A percentile compares a stretch with the other conserved stretches of the same genome.
Conservation (phyloP, 1,140 invertebrate species). For the Aculops lycopersici region DNA sequence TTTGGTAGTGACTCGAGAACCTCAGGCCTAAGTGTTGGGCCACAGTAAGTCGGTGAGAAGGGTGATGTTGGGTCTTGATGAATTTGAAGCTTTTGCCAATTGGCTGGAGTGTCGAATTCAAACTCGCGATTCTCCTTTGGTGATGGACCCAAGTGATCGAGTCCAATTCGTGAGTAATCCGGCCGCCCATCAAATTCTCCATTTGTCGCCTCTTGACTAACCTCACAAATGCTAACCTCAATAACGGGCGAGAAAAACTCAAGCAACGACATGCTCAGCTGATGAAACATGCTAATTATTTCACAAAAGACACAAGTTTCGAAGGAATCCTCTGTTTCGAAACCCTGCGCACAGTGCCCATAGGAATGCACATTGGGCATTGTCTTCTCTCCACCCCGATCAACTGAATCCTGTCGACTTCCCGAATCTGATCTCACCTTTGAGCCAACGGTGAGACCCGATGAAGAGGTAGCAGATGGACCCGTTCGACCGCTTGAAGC, state of each 20-base stretch:
- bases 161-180: neutral
- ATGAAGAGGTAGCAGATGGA: neutral
- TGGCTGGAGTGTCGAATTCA: neutral
- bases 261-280: conserved; percentile 18
- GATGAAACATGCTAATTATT: conserved; percentile 66
- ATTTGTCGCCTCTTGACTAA: neutral
- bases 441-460: neutral
- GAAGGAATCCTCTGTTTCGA: conserved; percentile 20
- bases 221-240: conserved; percentile 15
- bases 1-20: conserved; percentile 52
- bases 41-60: neutral
- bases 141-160: neutral
- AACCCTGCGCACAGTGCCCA: neutral
- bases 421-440: neutral
- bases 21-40: conserved; percentile 10
- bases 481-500: neutral
- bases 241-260: conserved; percentile 21
- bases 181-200: neutral
- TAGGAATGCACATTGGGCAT: neutral
- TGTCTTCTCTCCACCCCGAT: conserved; percentile 13
- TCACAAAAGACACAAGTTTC: conserved; percentile 49
- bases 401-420: conserved; percentile 11
- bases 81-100: neutral
- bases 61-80: neutral
- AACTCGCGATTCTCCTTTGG: neutral